Conservation (phyloP, 1,140 invertebrate species). For the Drepana arcuata region DNA sequence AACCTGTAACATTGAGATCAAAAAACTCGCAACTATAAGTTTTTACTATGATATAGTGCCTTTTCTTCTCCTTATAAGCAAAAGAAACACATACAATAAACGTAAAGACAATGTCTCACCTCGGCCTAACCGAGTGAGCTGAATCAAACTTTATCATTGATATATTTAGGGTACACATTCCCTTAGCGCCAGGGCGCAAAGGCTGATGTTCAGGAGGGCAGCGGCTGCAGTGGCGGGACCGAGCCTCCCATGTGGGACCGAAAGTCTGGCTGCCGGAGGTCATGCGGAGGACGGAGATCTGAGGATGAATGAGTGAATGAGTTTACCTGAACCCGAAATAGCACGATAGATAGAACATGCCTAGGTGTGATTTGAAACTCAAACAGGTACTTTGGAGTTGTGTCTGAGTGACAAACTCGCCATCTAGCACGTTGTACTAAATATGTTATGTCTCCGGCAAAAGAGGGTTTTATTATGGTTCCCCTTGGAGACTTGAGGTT, state of each 20-base stretch:
- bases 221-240: conserved; percentile 48
- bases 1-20: conserved; percentile 33
- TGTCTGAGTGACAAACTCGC: too few species aligned
- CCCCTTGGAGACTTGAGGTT: neutral
- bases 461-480: neutral
- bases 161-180: neutral
- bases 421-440: neutral
- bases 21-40: conserved; percentile 26
- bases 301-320: conserved; percentile 10
- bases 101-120: too few species aligned
- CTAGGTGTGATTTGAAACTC: neutral
- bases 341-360: neutral
- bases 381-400: too few species aligned
- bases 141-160: conserved; percentile 7
- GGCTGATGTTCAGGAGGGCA: conserved; percentile 61
- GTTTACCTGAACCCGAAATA: too few species aligned
- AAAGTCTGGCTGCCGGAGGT: conserved; percentile 25
- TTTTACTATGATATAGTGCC: too few species aligned
- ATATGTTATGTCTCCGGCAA: neutral
- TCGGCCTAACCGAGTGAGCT: too few species aligned
- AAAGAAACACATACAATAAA: too few species aligned
- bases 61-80: too few species aligned
- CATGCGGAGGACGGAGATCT: conserved; percentile 45
- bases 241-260: conserved; percentile 33
- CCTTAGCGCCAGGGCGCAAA: conserved; percentile 63